These are phyloP conservation scores for Pseudomugil gertrudae DNA, from an alignment of 2,797 vertebrate species.

Conservation along the genomic window DNA sequence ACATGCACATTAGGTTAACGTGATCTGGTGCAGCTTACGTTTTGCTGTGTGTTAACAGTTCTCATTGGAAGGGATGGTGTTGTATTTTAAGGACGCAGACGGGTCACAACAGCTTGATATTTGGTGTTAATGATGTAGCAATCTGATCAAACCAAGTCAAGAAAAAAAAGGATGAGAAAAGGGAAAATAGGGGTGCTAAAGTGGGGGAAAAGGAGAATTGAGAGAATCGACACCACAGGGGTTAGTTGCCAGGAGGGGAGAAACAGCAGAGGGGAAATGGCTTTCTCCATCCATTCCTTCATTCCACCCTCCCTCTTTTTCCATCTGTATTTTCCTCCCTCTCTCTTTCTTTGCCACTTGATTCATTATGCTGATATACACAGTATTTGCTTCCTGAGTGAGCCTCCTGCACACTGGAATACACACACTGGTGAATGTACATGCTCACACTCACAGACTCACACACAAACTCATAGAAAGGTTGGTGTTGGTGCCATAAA, in stretches of 20 bases:
- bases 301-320: conserved; percentile 46
- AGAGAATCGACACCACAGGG: conserved; percentile 76
- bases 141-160: conserved; percentile 51
- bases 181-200: conserved; percentile 36
- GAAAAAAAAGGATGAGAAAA: conserved; percentile 15
- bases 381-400: conserved; percentile 85
- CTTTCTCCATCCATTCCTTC: conserved; percentile 70
- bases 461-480: conserved; percentile 59
- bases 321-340: conserved; percentile 27
- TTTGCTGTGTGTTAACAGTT: conserved; percentile 40
- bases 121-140: conserved; percentile 22
- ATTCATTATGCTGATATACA: conserved; percentile 89
- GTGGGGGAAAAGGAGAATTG: conserved; percentile 52
- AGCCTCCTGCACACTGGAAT: conserved; percentile 74
- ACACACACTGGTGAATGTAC: conserved; percentile 62
- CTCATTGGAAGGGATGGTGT: conserved; percentile 20
- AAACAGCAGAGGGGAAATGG: conserved; percentile 78
- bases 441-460: conserved; percentile 40
- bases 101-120: conserved; percentile 6
- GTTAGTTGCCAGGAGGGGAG: conserved; percentile 73
- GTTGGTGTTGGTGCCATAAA: conserved; percentile 83
- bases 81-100: conserved; percentile 27
- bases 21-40: conserved; percentile 43
- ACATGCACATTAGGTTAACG: conserved; percentile 48
- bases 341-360: conserved; percentile 76